Conservation (phyloP, 2,888 invertebrate genomes). For the Crematogaster levior region DNA sequence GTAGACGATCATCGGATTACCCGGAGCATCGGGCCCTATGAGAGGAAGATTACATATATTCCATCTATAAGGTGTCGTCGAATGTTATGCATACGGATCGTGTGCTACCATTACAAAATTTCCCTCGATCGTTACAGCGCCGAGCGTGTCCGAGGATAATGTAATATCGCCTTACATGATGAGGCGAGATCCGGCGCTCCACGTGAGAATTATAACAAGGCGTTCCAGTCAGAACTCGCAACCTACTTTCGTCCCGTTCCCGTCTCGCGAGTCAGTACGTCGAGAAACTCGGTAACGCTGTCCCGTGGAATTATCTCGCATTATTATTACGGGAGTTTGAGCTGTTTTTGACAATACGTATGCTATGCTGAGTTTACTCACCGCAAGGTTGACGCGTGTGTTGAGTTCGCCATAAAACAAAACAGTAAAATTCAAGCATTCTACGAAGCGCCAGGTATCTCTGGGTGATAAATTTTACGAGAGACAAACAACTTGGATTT, state of each 20-base stretch:
- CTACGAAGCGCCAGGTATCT: background rate
- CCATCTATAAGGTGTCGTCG: conserved; percentile 36
- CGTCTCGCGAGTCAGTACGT: conserved; percentile 19
- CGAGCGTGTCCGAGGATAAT: conserved; percentile 50
- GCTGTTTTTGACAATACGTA: conserved; percentile 17
- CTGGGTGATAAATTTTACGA: background rate
- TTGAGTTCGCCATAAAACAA: background rate
- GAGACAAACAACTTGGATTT: background rate
- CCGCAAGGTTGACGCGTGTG: background rate
- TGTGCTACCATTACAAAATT: conserved; percentile 42
- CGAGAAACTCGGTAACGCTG: conserved; percentile 10
- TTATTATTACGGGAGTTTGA: conserved; percentile 9
- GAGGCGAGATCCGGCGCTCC: conserved; percentile 33
- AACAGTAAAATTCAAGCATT: background rate
- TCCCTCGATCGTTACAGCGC: conserved; percentile 37
- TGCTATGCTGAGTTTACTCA: background rate
- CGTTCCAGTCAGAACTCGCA: conserved; percentile 22
- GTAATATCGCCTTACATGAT: conserved; percentile 49
- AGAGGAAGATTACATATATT: conserved; percentile 52
- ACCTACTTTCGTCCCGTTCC: conserved; percentile 35
- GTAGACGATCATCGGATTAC: conserved; percentile 50
- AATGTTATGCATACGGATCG: conserved; percentile 53
- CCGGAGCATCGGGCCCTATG: conserved; percentile 7
- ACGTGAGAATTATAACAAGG: conserved; percentile 49
- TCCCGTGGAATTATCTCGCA: conserved; percentile 10